Percentiles rank a stretch among this genome's conserved stretches.
Evolutionary conservation across 2,113 vertebrate species (phyloP).

Genomic region (Amazona vittata): DNA sequence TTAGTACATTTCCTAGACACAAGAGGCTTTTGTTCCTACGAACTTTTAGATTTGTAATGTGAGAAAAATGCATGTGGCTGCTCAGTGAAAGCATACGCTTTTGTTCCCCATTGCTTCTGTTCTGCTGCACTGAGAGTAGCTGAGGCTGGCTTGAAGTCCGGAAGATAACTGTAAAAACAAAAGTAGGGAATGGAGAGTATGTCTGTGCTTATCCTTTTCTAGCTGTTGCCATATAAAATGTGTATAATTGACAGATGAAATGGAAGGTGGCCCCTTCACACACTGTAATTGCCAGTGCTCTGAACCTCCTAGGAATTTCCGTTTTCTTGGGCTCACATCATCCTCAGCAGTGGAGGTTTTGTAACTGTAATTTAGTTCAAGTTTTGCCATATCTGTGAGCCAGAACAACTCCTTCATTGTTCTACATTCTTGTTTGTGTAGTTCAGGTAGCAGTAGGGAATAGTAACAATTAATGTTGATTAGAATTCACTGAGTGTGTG

Average conservation of each 20-base stretch:
- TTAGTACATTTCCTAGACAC: neutral
- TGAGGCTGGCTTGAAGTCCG: neutral
- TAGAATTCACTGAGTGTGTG: neutral
- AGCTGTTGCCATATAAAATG: neutral
- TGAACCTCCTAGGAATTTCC: neutral
- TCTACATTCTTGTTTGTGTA: neutral
- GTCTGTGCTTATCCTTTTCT: neutral
- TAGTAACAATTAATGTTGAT: neutral
- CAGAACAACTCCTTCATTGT: neutral
- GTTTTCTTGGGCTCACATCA: neutral
- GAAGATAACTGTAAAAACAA: neutral
- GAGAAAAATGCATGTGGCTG: neutral
- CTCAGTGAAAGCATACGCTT: neutral
- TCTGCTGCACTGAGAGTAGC: neutral
- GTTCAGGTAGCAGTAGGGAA: neutral
- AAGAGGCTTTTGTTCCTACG: neutral
- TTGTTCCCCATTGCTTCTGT: neutral
- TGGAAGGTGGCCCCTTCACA: neutral
- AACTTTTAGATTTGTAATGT: neutral
- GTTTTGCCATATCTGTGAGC: neutral
- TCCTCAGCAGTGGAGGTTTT: neutral
- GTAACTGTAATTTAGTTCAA: neutral
- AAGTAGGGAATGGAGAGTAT: neutral
- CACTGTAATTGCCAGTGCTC: neutral
- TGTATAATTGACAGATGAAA: neutral